Evolutionary conservation across 2,113 vertebrate genomes (phyloP), one percentile per base, ranked within the genome.

Genomic region (Tricholaema leucomelas): DNA sequence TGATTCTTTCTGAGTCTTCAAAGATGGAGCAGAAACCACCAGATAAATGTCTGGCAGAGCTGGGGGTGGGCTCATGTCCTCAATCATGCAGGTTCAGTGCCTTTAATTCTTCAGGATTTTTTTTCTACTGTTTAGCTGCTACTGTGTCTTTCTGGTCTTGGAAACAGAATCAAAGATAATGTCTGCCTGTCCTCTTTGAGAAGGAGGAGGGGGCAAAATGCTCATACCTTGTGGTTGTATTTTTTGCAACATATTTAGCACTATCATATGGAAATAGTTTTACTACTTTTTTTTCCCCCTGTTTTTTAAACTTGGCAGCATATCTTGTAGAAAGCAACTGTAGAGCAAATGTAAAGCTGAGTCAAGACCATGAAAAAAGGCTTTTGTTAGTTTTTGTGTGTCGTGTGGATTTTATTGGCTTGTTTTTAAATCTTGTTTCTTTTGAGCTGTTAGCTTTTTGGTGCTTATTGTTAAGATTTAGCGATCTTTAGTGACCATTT

Each of bases 361-460:
- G 81, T 91, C 66, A 75, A 73, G 38, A 56, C 50, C 73, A 38
- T 90, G 70, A 78, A 81, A 67, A 59, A 2, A 7, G 2, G 30
- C 81, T 60, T 23, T 50, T 50, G 48, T 50, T 50, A 18, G 12
- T 7, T 50, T 25, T 50, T 50, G 48, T 50, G 23, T 25, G 48
- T 48, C 23, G 46, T 48, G 46, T 48, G 46, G 42, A 12, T 65
- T 61, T n/a, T 48, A 44, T 50, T 50, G 48, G 24, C 25, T 24
- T 50, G 48, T 24, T 50, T 46, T 38, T 15, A 8, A 18, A 46
- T 54, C 42, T 69, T 54, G 6, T 80, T 89, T 88, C 38, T 70
- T 81, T 40, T 87, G 81, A 63, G 31, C 59, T 84, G 65, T 93
- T 96, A 96, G 36, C 58, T 81, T 94, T 93, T 86, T 65, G 17